Evolutionary conservation across 2,888 invertebrate genomes (phyloP).

Genomic region (Sycophila texana): DNA sequence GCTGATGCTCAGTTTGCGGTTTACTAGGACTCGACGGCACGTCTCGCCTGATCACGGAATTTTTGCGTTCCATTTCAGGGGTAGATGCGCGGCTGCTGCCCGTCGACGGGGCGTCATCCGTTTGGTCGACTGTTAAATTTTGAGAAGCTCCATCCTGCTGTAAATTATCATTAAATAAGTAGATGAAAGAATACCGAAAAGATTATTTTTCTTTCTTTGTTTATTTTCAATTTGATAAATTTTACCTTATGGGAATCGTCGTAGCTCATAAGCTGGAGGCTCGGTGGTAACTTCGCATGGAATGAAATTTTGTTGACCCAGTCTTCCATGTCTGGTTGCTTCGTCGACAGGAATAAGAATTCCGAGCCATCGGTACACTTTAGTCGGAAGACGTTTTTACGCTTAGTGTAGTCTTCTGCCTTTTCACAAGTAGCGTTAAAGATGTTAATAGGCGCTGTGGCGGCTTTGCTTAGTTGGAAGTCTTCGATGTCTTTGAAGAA

Average conservation of each 20-base stretch:
- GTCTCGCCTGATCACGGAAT: conserved; percentile 73
- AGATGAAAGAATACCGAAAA: not conserved
- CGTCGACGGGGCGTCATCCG: conserved; percentile 71
- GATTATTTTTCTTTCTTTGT: not conserved
- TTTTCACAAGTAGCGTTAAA: conserved; percentile 88
- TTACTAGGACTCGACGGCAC: conserved; percentile 65
- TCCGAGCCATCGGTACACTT: conserved; percentile 93
- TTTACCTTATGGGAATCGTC: conserved; percentile 81
- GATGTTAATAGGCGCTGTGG: conserved; percentile 86
- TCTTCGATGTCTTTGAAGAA: conserved; percentile 98
- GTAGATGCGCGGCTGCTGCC: conserved; percentile 76
- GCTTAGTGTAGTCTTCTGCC: conserved; percentile 96
- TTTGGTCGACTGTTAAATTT: conserved; percentile 64
- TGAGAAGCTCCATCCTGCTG: conserved; percentile 66
- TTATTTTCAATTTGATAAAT: too few species aligned
- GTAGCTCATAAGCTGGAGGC: conserved; percentile 90
- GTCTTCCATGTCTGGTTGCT: conserved; percentile 86
- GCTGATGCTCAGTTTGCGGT: conserved; percentile 69
- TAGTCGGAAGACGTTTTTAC: conserved; percentile 94
- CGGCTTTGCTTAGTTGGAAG: conserved; percentile 91
- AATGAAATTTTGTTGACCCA: conserved; percentile 96
- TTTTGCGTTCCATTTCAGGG: conserved; percentile 75
- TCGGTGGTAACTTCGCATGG: conserved; percentile 94
- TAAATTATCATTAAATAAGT: not conserved
- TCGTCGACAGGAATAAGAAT: conserved; percentile 90